These are phyloP conservation scores for Molothrus ater DNA, from an alignment of 2,797 vertebrate species.

Conservation along the genomic window DNA sequence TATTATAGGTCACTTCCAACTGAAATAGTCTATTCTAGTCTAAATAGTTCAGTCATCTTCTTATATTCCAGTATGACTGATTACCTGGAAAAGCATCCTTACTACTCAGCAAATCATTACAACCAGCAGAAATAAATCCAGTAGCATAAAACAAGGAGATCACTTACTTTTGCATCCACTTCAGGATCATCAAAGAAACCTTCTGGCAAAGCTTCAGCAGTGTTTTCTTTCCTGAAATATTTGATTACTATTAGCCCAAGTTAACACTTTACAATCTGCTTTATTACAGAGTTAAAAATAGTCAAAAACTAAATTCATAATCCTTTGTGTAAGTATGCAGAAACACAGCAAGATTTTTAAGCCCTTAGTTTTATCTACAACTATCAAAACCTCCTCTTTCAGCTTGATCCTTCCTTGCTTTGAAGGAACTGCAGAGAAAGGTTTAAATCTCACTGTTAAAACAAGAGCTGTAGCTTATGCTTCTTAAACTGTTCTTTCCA, in stretches of 20 bases:
- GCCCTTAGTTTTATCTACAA: background rate
- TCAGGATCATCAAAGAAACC: conserved; percentile 98
- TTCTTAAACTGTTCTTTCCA: background rate
- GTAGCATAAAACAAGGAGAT: background rate
- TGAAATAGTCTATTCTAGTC: background rate
- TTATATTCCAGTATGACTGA: background rate
- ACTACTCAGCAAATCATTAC: background rate
- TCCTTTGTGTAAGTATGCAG: background rate
- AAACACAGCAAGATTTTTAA: background rate
- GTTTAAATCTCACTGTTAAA: background rate
- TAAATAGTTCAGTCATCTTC: background rate
- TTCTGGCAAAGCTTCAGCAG: conserved; percentile 90
- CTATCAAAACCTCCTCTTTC: background rate
- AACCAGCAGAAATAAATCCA: background rate
- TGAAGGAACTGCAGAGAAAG: background rate
- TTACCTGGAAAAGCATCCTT: background rate
- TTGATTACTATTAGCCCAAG: background rate
- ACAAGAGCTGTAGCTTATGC: background rate
- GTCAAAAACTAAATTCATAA: background rate
- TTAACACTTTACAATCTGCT: background rate
- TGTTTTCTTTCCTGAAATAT: conserved; percentile 83
- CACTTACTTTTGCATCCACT: conserved; percentile 86
- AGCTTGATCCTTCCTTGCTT: background rate
- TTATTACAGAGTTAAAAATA: background rate
- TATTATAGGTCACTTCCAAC: background rate